Evolutionary conservation across 2,113 vertebrate genomes (phyloP).

Genomic region (Tupaia chinensis): DNA sequence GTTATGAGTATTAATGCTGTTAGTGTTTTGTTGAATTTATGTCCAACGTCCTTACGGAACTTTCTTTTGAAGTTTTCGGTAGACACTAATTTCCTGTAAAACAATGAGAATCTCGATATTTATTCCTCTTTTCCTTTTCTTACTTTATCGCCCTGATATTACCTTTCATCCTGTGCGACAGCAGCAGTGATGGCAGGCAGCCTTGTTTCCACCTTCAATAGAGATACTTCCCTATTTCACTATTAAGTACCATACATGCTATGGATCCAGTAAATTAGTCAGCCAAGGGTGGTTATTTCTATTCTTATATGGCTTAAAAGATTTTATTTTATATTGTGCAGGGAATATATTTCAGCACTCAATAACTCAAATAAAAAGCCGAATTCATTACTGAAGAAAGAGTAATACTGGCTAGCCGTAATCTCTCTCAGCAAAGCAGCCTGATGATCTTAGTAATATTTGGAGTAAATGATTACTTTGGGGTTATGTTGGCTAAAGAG

Average conservation of each 20-base stretch:
- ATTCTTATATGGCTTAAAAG: not conserved
- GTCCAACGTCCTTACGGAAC: not conserved
- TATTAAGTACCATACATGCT: not conserved
- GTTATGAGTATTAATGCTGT: not conserved
- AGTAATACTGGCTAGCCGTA: not conserved
- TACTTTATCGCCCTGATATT: not conserved
- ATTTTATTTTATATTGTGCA: constrained; percentile 1
- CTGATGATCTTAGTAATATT: not conserved
- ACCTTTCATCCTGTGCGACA: not conserved
- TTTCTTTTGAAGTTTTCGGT: not conserved
- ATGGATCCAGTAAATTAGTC: not conserved
- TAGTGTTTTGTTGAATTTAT: not conserved
- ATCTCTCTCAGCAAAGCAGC: not conserved
- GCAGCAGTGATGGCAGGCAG: not conserved
- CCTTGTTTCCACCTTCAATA: not conserved
- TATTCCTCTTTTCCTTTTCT: constrained; percentile 30
- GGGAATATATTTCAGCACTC: not conserved
- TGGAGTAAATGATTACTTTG: not conserved
- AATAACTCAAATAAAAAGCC: constrained; percentile 33
- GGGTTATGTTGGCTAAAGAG: not conserved
- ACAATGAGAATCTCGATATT: not conserved
- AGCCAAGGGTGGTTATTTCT: not conserved
- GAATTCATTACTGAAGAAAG: not conserved
- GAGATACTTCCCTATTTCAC: not conserved
- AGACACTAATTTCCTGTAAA: not conserved